Base-by-base conservation (phyloP, 2,888 invertebrate species). In the Copidosoma aretas region DNA sequence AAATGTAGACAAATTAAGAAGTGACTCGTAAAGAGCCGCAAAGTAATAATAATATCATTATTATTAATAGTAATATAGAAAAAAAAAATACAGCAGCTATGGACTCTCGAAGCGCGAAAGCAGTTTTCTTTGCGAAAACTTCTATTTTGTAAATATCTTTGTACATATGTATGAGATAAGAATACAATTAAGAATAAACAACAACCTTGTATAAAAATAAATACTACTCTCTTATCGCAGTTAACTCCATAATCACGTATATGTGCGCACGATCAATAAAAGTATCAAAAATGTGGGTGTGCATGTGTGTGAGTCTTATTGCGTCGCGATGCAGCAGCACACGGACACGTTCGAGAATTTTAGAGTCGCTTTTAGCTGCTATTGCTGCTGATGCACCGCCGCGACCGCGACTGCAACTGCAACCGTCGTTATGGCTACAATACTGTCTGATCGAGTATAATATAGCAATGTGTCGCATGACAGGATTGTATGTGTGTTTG, bases 151-250 rank as follows among this genome's bases (percentile, higher is more conserved):
- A 77, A 75, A 77, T 77, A 77, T 72, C 60, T 64, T 74, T 77
- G 77, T 77, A 77, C 67, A 77, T 75, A 77, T 61, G 71, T 67
- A 71, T 74, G 74, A 71, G 71, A 74, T 74, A 76, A 72, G 73
- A 75, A 75, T 75, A 76, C 76, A 73, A 73, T 77, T 75, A 73
- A 67, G 75, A 72, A 74, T 66, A 75, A 70, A 76, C 77, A 74
- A 68, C 25, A 71, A 71, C 71, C 72, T 73, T 73, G 73, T 72
- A 12, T 46, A 76, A 64, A 74, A 81, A 81, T 82, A 81, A 80
- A 80, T 80, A 80, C 79, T 78, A 81, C 78, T 80, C 81, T 80
- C 78, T 80, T 80, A 80, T 78, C 76, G 78, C 79, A 81, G 77
- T 80, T 81, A 80, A 80, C 66, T 80, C 78, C 78, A 77, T 77